Evolutionary conservation across 2,888 invertebrate species (phyloP), one percentile per base, ranked within the genome.

Genomic region (Galeopsomyia nigrocyanea): DNA sequence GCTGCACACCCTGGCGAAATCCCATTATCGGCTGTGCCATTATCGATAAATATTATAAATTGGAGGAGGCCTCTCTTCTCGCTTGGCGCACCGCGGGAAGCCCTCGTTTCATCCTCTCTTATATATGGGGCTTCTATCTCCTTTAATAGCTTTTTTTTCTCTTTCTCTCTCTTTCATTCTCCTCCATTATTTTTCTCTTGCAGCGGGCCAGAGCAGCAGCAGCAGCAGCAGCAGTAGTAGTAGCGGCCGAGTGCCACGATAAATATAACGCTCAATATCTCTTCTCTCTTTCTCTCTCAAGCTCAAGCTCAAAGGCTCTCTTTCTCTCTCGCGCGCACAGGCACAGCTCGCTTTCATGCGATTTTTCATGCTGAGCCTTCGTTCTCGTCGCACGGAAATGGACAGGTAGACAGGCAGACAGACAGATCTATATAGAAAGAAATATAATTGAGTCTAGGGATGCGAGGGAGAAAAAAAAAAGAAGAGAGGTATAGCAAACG

Each of bases 31-130:
- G 79, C 79, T 80, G 66, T 58, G 78, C 69, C 76, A 77, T 31
- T 31, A 79, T 80, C 82, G 82, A 86, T 86, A 86, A 85, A 85
- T 85, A 85, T 85, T 85, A 82, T 85, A 83, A 83, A 85, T 83
- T 84, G 82, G 79, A 78, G 75, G 76, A n/a, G n/a, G n/a, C 69
- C 76, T 7, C 26, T 63, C 16, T 53, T 73, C 65, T 74, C 74
- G 66, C 71, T 75, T n/a, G 31, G 31, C 31, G 55, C 46, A 39
- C 69, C 22, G 26, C 63, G 19, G 69, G 50, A 63, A 63, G 56
- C 62, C 31, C n/a, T 22, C 56, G n/a, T 56, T 17, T 26, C 46
- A 51, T 16, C 62, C 49, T 62, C 51, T 56, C 26, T 53, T 55
- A 17, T 19, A 21, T n/a, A 31, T 31, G 31, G 7, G 31, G 31